A percentile compares a stretch with the other conserved stretches of the same genome.
phyloP scores from a whole-genome alignment of 2,888 invertebrate genomes.

The Caenorhabditis doughertyi region DNA sequence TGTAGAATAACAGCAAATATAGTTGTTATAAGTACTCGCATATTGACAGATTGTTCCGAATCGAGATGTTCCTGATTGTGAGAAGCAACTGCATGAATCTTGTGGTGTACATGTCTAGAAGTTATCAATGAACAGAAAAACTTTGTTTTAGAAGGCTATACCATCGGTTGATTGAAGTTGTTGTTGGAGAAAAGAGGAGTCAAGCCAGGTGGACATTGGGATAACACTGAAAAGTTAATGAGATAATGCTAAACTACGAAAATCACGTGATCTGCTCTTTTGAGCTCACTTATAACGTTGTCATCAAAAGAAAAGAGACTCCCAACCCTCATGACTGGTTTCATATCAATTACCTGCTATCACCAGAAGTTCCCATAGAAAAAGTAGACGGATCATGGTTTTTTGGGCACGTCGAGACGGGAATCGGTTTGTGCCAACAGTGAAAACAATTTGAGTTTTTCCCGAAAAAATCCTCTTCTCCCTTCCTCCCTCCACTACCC shows the following conservation, averaged over 20 bases:
- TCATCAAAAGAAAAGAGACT: no score
- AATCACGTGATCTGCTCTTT: no score
- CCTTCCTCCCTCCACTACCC: not conserved
- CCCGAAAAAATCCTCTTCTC: not conserved
- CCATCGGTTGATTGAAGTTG: constrained; percentile 53
- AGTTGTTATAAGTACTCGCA: constrained; percentile 42
- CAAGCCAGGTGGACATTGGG: constrained; percentile 67
- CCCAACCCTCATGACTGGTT: not conserved
- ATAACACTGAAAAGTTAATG: constrained; percentile 22
- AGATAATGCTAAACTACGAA: not conserved
- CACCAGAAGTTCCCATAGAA: constrained; percentile 6
- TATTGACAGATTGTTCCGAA: constrained; percentile 59
- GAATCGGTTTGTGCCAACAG: constrained; percentile 56
- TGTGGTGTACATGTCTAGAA: constrained; percentile 61
- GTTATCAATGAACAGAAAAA: no score
- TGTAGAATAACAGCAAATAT: constrained; percentile 60
- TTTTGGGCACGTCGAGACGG: constrained; percentile 26
- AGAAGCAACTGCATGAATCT: constrained; percentile 57
- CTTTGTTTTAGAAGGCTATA: not conserved
- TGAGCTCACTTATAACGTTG: no score
- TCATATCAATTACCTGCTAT: not conserved
- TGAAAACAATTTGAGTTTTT: constrained; percentile 36
- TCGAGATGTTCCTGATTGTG: constrained; percentile 28
- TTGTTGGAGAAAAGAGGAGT: constrained; percentile 47
- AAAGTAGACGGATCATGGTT: constrained; percentile 44